These are phyloP conservation scores for Trachelipus rathkii DNA, from an alignment of 1,140 invertebrate species.

Conservation along the genomic window DNA sequence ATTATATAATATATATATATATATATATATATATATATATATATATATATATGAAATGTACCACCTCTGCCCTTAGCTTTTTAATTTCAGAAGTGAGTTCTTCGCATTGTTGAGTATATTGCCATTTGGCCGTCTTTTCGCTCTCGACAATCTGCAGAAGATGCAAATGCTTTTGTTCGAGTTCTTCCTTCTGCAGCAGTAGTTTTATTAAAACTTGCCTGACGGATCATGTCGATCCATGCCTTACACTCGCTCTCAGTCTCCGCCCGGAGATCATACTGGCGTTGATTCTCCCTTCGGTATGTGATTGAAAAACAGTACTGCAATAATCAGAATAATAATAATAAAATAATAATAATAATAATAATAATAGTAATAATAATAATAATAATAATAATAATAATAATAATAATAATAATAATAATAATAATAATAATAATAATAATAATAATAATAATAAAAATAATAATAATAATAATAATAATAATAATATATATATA, in stretches of 20 bases:
- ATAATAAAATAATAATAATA: no score
- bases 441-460: no score
- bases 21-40: conserved; percentile 12
- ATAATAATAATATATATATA: no score
- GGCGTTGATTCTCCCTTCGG: conserved; percentile 75
- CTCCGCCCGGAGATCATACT: conserved; percentile 78
- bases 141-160: conserved; percentile 87
- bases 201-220: conserved; percentile 90
- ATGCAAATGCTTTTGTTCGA: conserved; percentile 90
- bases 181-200: conserved; percentile 81
- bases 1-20: conserved; percentile 1
- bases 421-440: no score
- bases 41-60: conserved; percentile 21
- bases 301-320: conserved; percentile 86
- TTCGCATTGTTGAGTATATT: conserved; percentile 88
- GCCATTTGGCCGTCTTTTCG: conserved; percentile 87
- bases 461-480: no score
- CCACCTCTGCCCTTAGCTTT: conserved; percentile 80
- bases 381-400: no score
- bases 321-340: conserved; percentile 55
- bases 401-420: no score
- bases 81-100: conserved; percentile 83
- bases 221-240: conserved; percentile 83
- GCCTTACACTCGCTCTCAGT: conserved; percentile 79
- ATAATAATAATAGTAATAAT: no score